Evolutionary conservation across 2,113 vertebrate species (phyloP).

Genomic region (Scytalopus superciliaris): DNA sequence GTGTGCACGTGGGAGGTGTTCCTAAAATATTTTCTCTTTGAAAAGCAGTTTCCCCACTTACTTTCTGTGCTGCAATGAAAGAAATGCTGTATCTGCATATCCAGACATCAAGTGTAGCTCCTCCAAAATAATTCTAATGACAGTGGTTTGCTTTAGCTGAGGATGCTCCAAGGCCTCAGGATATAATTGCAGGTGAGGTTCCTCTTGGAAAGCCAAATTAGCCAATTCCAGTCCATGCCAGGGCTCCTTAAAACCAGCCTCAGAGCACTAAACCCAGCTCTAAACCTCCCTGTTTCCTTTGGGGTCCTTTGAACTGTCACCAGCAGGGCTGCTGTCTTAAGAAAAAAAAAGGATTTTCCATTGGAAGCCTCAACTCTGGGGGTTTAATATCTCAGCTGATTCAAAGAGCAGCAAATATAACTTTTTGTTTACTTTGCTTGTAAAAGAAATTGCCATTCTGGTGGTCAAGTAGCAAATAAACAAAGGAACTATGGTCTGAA

Average conservation of each 20-base stretch:
- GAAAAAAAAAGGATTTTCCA: constrained; percentile 39
- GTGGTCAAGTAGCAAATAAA: background rate
- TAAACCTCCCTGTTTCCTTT: background rate
- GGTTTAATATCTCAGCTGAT: background rate
- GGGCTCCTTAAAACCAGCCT: background rate
- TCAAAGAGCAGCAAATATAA: background rate
- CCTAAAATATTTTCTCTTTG: background rate
- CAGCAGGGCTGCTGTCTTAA: background rate
- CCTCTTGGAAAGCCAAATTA: background rate
- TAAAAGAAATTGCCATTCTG: background rate
- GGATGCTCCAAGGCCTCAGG: background rate
- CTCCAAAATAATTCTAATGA: background rate
- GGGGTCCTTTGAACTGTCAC: background rate
- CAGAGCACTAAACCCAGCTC: background rate
- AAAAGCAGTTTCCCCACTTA: background rate
- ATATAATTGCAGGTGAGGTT: background rate
- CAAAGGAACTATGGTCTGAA: background rate
- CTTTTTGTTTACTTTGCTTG: background rate
- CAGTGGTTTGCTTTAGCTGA: background rate
- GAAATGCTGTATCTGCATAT: background rate
- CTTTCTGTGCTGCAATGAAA: background rate
- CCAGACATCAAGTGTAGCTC: background rate
- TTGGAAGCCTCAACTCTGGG: background rate
- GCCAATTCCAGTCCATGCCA: background rate
- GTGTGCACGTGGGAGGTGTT: background rate